A percentile compares a stretch with the other conserved stretches of the same genome.
Evolutionary conservation across 1,140 invertebrate species (phyloP).

Genomic region (Drosophila rhopaloa): DNA sequence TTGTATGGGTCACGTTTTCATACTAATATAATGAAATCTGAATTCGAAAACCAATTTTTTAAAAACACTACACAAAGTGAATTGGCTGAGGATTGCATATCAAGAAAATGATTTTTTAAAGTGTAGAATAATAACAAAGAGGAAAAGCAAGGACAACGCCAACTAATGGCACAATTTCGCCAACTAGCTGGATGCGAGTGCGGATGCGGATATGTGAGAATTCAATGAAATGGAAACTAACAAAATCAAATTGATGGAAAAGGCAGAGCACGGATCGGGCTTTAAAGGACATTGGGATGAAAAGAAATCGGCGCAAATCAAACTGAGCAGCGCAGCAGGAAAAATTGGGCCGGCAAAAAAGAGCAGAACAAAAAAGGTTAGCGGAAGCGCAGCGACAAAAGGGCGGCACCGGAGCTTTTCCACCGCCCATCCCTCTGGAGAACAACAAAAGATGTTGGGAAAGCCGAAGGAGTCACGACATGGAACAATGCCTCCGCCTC

Average conservation of each 20-base stretch:
- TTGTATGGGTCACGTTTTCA: no score
- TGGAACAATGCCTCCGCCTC: slow-evolving; percentile 77
- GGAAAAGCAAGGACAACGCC: slow-evolving; percentile 60
- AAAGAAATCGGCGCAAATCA: slow-evolving; percentile 80
- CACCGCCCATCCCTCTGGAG: slow-evolving; percentile 22
- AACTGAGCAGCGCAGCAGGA: slow-evolving; percentile 72
- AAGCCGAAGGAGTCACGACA: slow-evolving; percentile 66
- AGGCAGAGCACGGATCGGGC: slow-evolving; percentile 54
- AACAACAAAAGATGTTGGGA: slow-evolving; percentile 78
- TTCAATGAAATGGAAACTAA: slow-evolving; percentile 84
- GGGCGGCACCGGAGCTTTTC: slow-evolving; percentile 57
- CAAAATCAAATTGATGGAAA: slow-evolving; percentile 78
- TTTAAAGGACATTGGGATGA: slow-evolving; percentile 70
- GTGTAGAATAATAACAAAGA: slow-evolving; percentile 38
- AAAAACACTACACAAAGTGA: no score
- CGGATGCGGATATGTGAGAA: slow-evolving; percentile 77
- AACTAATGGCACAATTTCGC: slow-evolving; percentile 80
- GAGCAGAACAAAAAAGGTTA: slow-evolving; percentile 52
- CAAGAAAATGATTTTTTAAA: background rate
- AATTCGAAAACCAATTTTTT: no score
- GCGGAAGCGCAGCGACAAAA: slow-evolving; percentile 77
- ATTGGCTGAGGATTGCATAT: background rate
- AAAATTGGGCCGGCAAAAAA: slow-evolving; percentile 66
- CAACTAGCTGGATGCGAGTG: slow-evolving; percentile 68
- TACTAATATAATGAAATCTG: no score